phyloP scores from a whole-genome alignment of 2,888 invertebrate genomes.

The Augiades crinisus region DNA sequence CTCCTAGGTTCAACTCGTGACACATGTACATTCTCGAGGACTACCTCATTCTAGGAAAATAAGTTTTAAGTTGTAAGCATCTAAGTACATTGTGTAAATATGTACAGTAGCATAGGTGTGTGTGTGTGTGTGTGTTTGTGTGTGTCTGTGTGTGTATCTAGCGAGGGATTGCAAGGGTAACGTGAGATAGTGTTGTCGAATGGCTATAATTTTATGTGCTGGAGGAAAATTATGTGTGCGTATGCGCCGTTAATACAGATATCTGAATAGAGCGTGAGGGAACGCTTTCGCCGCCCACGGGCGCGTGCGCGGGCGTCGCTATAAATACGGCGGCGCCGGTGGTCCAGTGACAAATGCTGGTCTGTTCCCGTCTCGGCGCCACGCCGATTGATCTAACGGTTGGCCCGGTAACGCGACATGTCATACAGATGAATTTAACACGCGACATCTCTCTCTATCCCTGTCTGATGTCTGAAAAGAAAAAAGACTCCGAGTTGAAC shows the following conservation, averaged over 20 bases:
- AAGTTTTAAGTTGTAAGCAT: constrained; percentile 25
- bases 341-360: constrained; percentile 79
- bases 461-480: constrained; percentile 13
- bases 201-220: constrained; percentile 16
- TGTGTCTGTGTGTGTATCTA: constrained; percentile 23
- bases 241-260: constrained; percentile 32
- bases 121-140: too few relatives aligned
- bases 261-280: constrained; percentile 50
- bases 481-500: constrained; percentile 29
- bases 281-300: constrained; percentile 61
- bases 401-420: constrained; percentile 50
- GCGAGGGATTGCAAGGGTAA: constrained; percentile 53
- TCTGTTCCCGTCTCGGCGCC: constrained; percentile 65
- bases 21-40: constrained; percentile 29
- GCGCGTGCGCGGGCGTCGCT: constrained; percentile 62
- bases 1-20: constrained; percentile 41
- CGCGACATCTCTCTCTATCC: constrained; percentile 37
- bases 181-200: constrained; percentile 15
- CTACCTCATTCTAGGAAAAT: constrained; percentile 34
- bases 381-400: constrained; percentile 73
- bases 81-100: constrained; percentile 51
- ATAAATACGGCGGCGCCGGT: constrained; percentile 77
- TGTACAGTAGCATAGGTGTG: constrained; percentile 45
- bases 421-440: constrained; percentile 40
- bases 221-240: constrained; percentile 21